Base-by-base conservation (phyloP, 2,113 vertebrate species). In the Cnemophilus loriae region DNA sequence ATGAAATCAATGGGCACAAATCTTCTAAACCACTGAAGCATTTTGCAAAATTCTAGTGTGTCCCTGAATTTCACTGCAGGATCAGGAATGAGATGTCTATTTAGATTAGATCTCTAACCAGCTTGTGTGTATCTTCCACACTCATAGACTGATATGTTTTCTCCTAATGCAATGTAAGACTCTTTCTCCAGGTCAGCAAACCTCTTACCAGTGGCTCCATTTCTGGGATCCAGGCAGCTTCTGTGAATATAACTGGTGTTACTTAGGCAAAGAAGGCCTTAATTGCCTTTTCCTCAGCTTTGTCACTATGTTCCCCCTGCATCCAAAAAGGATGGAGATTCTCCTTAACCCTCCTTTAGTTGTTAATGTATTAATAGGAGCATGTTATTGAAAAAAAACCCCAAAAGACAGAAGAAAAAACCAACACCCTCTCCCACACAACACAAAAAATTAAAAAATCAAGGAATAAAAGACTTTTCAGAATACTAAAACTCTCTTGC, bases 1-100 rank as follows among this genome's bases (percentile, higher is more conserved):
- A 80, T 87, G 11, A 88, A 92, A 71, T 68, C 56, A 73, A 7
- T 23, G 24, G 65, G 53, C 73, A 84, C 77, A 92, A 91, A 81
- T 52, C 42, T 84, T 24, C 67, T 80, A 90, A 95, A 86, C 47
- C 78, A 82, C 46, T 68, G 39, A 32, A 70, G 22, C 1, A 0
- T 32, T 91, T 92, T 47, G 53, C 9, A 84, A 77, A 84, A 41
- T 21, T 68, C 6, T 33, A 55, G 2, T 11, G 11, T 67, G 17
- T 9, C 3, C 11, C 32, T n/a, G 39, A 39, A 77, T 80, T 89
- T 78, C 44, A 65, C 13, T 70, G n/a, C 12, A 63, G 35, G 32
- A 77, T 42, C 52, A 60, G 68, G 52, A 84, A 47, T 47, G 27
- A 71, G 22, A 35, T 83, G 6, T 76, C 16, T 73, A 11, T 60